A percentile compares a stretch with the other conserved stretches of the same genome.
phyloP scores from a whole-genome alignment of 2,888 invertebrate species.

The Cryptocephalus moraei region DNA sequence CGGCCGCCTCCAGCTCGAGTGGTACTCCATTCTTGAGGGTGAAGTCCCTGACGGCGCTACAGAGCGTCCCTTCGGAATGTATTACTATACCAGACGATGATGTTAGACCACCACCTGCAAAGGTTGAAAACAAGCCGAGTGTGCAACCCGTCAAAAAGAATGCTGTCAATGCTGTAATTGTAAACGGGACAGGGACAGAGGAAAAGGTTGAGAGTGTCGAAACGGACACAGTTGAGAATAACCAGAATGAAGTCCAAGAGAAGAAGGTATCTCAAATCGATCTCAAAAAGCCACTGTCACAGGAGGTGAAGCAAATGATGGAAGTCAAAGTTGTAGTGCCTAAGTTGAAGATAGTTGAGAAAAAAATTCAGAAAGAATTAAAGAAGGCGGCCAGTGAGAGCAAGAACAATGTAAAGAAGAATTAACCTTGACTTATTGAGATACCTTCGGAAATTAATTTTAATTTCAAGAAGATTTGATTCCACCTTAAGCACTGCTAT shows the following conservation, averaged over 20 bases:
- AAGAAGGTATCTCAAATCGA: too few species aligned
- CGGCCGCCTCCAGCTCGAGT: background rate
- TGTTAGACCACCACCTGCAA: constrained; percentile 4
- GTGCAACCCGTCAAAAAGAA: background rate
- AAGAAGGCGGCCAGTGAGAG: too few species aligned
- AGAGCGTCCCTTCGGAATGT: constrained; percentile 28
- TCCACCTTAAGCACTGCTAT: background rate
- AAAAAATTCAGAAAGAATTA: too few species aligned
- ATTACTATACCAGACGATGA: constrained; percentile 32
- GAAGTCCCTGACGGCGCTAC: constrained; percentile 25
- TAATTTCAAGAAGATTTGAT: background rate
- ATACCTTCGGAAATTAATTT: too few species aligned
- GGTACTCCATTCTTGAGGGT: constrained; percentile 22
- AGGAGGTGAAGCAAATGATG: constrained; percentile 1
- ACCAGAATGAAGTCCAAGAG: too few species aligned
- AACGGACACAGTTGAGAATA: background rate
- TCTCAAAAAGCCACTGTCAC: too few species aligned
- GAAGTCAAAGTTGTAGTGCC: background rate
- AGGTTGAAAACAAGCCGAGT: background rate
- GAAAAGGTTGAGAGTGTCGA: constrained; percentile 3
- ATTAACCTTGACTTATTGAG: too few species aligned
- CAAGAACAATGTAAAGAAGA: too few species aligned
- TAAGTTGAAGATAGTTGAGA: background rate
- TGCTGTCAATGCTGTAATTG: background rate
- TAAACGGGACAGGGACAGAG: constrained; percentile 2